Conservation (phyloP, 2,797 vertebrate genomes). For the Leptoclinus maculatus region DNA sequence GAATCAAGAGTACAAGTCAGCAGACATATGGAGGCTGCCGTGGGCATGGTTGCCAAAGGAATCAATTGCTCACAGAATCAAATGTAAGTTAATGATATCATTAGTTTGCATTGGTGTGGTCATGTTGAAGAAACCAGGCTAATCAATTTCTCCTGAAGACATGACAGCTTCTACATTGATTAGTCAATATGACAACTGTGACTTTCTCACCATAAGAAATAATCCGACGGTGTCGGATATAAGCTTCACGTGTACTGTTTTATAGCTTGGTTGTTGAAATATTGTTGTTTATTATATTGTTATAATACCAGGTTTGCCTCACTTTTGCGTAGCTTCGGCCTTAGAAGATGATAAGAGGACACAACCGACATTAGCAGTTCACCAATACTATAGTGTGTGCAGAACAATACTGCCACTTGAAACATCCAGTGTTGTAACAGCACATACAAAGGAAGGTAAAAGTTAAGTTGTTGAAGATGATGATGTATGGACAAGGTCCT, state of each 20-base stretch:
- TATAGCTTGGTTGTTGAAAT: background rate
- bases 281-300: background rate
- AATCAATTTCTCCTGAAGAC: conserved; percentile 29
- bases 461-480: background rate
- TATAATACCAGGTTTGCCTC: background rate
- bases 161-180: conserved; percentile 30
- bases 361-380: background rate
- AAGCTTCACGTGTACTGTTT: background rate
- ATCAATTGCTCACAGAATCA: conserved; percentile 39
- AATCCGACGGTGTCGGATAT: background rate
- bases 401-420: background rate
- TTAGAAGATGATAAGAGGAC: background rate
- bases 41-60: background rate
- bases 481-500: background rate
- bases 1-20: conserved; percentile 2
- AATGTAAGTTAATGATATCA: conserved; percentile 47
- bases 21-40: conserved; percentile 5
- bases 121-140: conserved; percentile 12
- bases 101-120: conserved; percentile 26
- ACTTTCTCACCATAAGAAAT: conserved; percentile 4
- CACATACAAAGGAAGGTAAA: background rate
- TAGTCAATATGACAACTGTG: conserved; percentile 16
- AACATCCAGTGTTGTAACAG: background rate
- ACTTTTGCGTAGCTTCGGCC: background rate
- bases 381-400: background rate